These are phyloP conservation scores for Clupea harengus DNA, from an alignment of 2,113 vertebrate genomes.

Conservation along the genomic window DNA sequence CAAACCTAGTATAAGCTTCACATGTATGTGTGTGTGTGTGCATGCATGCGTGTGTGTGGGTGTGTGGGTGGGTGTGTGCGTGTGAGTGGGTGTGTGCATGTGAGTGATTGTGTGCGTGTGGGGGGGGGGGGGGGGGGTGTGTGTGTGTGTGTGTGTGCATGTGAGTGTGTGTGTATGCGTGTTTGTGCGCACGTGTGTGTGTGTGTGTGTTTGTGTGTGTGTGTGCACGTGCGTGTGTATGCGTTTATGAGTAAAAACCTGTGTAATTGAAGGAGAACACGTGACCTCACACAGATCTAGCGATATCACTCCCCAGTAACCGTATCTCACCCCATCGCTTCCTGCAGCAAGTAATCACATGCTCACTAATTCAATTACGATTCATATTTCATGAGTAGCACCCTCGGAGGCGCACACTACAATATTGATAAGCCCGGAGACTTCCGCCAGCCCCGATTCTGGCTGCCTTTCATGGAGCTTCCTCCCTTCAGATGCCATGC, in stretches of 20 bases:
- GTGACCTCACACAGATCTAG: background rate
- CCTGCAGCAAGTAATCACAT: slow-evolving; percentile 28
- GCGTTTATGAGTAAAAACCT: background rate
- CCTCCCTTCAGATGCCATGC: background rate
- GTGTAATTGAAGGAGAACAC: background rate
- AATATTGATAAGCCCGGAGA: slow-evolving; percentile 38
- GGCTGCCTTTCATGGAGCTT: background rate
- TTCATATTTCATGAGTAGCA: slow-evolving; percentile 41
- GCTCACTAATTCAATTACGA: slow-evolving; percentile 42
- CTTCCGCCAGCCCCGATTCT: background rate
- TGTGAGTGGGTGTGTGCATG: background rate
- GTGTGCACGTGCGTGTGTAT: background rate
- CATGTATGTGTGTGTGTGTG: background rate
- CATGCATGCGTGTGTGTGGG: background rate
- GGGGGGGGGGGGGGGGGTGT: background rate
- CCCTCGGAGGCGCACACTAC: slow-evolving; percentile 27
- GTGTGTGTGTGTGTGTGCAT: background rate
- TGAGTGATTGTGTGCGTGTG: background rate
- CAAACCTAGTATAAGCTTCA: background rate
- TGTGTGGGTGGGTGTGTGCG: background rate
- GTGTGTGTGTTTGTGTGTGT: background rate
- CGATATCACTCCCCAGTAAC: slow-evolving; percentile 2
- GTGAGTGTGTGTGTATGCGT: background rate
- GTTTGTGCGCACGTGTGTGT: background rate
- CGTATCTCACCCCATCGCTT: background rate